phyloP scores from a whole-genome alignment of 2,113 vertebrate genomes.

The Chunga burmeisteri region DNA sequence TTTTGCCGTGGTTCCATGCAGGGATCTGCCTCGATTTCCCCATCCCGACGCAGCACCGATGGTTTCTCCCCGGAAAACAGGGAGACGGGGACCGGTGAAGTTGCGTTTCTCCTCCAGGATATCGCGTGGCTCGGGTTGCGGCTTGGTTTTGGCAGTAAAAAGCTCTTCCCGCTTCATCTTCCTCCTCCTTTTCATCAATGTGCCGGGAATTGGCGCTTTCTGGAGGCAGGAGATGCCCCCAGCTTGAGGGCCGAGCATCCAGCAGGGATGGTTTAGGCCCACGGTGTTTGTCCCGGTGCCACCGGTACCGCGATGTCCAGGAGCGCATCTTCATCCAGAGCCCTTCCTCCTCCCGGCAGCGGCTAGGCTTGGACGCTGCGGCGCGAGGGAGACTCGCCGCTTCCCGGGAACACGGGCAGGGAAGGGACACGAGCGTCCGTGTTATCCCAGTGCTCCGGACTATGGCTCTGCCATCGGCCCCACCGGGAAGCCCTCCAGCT shows the following conservation, averaged over 20 bases:
- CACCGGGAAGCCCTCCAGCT: not conserved
- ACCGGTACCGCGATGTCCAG: fast-evolving
- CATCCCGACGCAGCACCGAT: fast-evolving
- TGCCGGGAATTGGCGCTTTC: not conserved
- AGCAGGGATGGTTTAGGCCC: not conserved
- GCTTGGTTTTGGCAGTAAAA: not conserved
- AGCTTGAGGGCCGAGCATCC: not conserved
- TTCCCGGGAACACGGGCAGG: fast-evolving
- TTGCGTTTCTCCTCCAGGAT: not conserved
- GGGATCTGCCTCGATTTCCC: not conserved
- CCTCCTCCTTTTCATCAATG: not conserved
- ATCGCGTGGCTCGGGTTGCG: not conserved
- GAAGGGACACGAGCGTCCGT: not conserved
- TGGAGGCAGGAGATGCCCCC: not conserved
- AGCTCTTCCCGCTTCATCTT: not conserved
- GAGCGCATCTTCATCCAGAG: not conserved
- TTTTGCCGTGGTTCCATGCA: not conserved
- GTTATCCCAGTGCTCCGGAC: not conserved
- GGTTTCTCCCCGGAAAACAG: not conserved
- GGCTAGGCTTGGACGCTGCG: not conserved
- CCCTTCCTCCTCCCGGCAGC: fast-evolving
- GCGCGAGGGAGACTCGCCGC: fast-evolving
- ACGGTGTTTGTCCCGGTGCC: not conserved
- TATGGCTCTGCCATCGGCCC: fast-evolving
- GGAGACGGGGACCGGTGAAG: not conserved